Evolutionary conservation across 2,888 invertebrate species (phyloP), one percentile per base, ranked within the genome.

Genomic region (Stictocephala bisonia): DNA sequence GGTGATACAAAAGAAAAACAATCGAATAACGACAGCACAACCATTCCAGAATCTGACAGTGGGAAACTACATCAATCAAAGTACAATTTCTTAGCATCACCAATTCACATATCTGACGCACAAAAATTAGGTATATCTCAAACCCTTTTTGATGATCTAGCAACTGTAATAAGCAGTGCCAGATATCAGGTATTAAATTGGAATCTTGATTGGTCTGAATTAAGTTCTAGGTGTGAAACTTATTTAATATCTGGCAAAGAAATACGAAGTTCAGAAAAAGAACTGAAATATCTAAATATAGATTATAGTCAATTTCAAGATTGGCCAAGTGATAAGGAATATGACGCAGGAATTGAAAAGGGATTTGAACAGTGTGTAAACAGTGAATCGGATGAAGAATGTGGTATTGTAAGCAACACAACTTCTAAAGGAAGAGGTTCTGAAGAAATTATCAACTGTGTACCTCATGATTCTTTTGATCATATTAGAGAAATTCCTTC

Each of bases 261-360:
- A 77, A 86, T 86, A 1, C 86, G 86, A 74, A 83, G 85, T 58
- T 1, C 81, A 85, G 0, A 78, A 85, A 91, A 90, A 0, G 92
- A 92, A 81, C 85, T 93, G n/a, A 91, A 91, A 81, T 92, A 89
- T 81, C 85, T 93, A 1, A 90, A 92, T 80, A 87, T 93, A 35
- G 92, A 92, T 82, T 92, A 90, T 70, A 87, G 87, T 18, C 87
- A 89, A 76, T 91, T 89, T 81, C 88, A 88, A 78, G 88, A 90
- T 58, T 86, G 90, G 83, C 90, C 90, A 0, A 86, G 86, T 35
- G 88, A 87, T 20, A 85, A 86, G 1, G 86, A 86, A 0, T 87
- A 87, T 20, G 80, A 81, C 24, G 86, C 87, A 77, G 90, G 90
- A 0, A 90, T 90, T 74, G 90, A 90, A 80, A 90, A 89, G 81